Conservation (phyloP, 2,113 vertebrate genomes). For the Saccopteryx leptura region DNA sequence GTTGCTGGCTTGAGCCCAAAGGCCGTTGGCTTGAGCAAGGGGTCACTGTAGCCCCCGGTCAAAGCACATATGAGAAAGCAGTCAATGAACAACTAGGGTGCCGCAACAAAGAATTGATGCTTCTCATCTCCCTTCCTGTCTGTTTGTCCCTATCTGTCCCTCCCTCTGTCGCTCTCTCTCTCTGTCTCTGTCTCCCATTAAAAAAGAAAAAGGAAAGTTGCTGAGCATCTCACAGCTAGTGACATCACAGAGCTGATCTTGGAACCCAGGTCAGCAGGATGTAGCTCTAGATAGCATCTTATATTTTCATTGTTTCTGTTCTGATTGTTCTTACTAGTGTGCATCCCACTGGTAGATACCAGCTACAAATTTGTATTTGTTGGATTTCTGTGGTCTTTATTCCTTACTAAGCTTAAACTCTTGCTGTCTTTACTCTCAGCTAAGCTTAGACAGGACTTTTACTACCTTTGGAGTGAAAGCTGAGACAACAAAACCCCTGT, state of each 20-base stretch:
- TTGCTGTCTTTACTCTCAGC: neutral
- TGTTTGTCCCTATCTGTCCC: too few relatives aligned
- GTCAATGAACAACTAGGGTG: too few relatives aligned
- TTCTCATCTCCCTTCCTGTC: too few relatives aligned
- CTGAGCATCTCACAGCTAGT: neutral
- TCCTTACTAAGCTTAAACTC: neutral
- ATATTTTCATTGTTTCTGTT: neutral
- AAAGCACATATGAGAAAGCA: too few relatives aligned
- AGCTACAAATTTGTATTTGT: neutral
- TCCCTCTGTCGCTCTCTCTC: too few relatives aligned
- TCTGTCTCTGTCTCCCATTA: too few relatives aligned
- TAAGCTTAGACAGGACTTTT: neutral
- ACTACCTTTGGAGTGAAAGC: neutral
- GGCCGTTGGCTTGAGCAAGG: too few relatives aligned
- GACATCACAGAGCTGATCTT: neutral
- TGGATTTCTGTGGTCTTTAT: neutral
- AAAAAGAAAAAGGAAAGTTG: neutral
- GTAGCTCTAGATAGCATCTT: neutral
- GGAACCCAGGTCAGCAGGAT: neutral
- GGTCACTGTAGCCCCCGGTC: too few relatives aligned
- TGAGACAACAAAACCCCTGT: neutral
- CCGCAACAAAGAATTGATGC: too few relatives aligned
- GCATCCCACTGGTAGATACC: neutral
- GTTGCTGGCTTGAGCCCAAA: too few relatives aligned
- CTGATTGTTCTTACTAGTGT: neutral